Percentiles rank a stretch among this genome's conserved stretches.
These are phyloP conservation scores for Gasterosteus nipponicus DNA, from an alignment of 2,113 vertebrate genomes.

Conservation along the genomic window DNA sequence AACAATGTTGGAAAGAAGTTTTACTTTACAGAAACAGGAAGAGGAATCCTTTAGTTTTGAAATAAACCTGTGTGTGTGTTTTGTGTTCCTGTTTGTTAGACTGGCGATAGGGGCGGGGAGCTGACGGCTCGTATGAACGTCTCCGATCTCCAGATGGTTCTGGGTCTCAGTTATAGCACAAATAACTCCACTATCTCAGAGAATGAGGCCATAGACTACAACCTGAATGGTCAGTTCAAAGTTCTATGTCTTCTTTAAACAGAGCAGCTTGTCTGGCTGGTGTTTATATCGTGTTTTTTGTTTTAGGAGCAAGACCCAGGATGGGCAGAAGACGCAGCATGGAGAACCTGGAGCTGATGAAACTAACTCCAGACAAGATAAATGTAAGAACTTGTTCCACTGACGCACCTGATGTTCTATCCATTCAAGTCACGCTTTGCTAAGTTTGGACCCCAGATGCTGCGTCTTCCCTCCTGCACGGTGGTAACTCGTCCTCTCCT, in stretches of 20 bases:
- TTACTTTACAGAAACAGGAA: neutral
- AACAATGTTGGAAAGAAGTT: neutral
- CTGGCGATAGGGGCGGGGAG: conserved; percentile 93
- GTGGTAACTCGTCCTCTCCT: neutral
- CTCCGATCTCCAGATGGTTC: conserved; percentile 93
- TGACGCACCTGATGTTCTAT: neutral
- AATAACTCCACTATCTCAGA: conserved; percentile 90
- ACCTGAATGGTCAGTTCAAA: conserved; percentile 78
- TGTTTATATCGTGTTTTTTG: conserved; percentile 12
- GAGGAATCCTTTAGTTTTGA: neutral
- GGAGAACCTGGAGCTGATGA: conserved; percentile 98
- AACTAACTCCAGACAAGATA: conserved; percentile 95
- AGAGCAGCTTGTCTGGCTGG: fast-evolving
- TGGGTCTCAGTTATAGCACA: conserved; percentile 93
- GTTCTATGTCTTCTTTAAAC: neutral
- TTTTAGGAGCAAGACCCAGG: conserved; percentile 86
- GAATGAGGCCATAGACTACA: conserved; percentile 83
- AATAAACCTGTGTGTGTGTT: neutral
- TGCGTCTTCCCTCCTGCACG: neutral
- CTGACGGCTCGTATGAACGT: conserved; percentile 95
- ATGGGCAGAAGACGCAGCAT: conserved; percentile 91
- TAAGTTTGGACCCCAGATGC: neutral
- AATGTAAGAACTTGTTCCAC: conserved; percentile 58
- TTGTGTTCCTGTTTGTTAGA: conserved; percentile 54
- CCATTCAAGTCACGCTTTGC: neutral